Evolutionary conservation across 2,888 invertebrate species (phyloP).

Genomic region (Drosophila prostipennis): DNA sequence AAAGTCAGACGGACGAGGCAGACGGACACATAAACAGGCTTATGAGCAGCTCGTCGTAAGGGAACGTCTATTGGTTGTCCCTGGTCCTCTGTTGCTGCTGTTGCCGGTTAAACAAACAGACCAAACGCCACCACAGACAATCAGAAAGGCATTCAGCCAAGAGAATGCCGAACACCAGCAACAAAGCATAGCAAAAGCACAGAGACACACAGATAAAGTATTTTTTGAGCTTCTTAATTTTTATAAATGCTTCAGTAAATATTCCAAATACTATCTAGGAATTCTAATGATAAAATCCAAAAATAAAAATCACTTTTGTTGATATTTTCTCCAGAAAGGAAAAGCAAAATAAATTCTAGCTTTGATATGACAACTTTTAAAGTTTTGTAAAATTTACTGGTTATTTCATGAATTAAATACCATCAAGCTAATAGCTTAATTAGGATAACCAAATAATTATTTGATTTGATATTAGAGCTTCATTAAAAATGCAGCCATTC

Average conservation of each 20-base stretch:
- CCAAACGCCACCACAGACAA: slow-evolving; percentile 51
- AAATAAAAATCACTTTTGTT: neutral
- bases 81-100: slow-evolving; percentile 17
- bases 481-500: neutral
- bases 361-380: neutral
- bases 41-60: slow-evolving; percentile 32
- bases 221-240: slow-evolving; percentile 26
- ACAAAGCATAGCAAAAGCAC: slow-evolving; percentile 11
- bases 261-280: slow-evolving; percentile 39
- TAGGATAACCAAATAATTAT: neutral
- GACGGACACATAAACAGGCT: slow-evolving; percentile 37
- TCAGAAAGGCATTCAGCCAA: slow-evolving; percentile 52
- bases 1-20: slow-evolving; percentile 12
- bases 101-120: slow-evolving; percentile 47
- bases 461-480: slow-evolving; percentile 3
- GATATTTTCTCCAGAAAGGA: too few species aligned
- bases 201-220: neutral
- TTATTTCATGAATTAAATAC: too few species aligned
- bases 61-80: slow-evolving; percentile 19
- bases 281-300: neutral
- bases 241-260: slow-evolving; percentile 62
- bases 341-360: neutral
- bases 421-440: neutral
- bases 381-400: too few species aligned
- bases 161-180: slow-evolving; percentile 37